phyloP scores from a whole-genome alignment of 1,140 invertebrate species.

The Pararge aegeria region DNA sequence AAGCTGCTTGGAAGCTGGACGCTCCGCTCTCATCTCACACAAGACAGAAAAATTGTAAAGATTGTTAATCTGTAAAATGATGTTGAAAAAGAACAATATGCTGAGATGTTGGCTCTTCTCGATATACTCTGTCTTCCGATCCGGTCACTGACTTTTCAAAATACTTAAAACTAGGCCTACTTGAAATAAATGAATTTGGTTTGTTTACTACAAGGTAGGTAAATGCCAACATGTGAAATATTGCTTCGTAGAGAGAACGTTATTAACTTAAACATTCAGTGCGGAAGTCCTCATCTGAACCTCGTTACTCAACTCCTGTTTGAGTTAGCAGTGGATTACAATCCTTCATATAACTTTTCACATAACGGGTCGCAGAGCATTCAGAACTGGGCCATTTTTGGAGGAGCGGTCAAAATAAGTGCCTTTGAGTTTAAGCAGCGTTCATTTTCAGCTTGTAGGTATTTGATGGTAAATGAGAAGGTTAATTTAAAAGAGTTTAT shows the following conservation, averaged over 20 bases:
- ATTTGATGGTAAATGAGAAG: neutral
- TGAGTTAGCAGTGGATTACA: conserved; percentile 17
- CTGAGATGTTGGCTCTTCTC: no score
- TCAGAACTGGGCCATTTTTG: conserved; percentile 21
- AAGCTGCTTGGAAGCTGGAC: no score
- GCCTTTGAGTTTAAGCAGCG: neutral
- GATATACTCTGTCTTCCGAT: no score
- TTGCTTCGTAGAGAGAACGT: neutral
- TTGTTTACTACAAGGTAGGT: no score
- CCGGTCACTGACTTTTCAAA: no score
- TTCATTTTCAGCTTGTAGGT: neutral
- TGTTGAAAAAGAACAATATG: no score
- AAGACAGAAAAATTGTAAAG: no score
- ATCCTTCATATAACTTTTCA: conserved; percentile 15
- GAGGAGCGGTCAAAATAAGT: conserved; percentile 16
- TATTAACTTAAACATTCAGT: neutral
- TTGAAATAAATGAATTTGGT: no score
- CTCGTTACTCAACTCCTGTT: conserved; percentile 10
- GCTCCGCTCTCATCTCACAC: no score
- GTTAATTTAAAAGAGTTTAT: no score
- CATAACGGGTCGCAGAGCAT: conserved; percentile 24
- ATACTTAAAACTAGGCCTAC: no score
- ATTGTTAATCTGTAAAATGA: no score
- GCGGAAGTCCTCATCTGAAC: neutral
- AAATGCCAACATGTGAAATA: neutral